Evolutionary conservation across 30 jellyfish, hydroid and myxozoan species (phyloP), one percentile per base, ranked within the genome.

Genomic region (Mastigias papua): DNA sequence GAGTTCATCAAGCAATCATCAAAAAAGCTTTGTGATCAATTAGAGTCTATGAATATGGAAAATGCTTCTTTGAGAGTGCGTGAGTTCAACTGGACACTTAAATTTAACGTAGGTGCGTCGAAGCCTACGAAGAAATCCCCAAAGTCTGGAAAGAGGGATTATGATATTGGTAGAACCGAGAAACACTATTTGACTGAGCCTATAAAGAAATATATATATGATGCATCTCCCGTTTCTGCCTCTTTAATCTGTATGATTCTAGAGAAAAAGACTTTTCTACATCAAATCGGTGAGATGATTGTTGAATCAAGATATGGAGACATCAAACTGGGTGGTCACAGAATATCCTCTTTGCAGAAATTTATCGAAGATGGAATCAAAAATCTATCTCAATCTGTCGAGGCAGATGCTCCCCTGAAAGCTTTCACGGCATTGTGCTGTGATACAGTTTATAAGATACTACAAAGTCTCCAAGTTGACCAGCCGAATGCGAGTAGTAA

Each of bases 191-290:
- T 85, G 17, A 70, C 86, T 16, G 96, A 86, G 48, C 93, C 93
- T 0, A 86, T 92, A 64, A 64, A 78, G 72, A 75, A 85, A 28
- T 92, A 92, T 76, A 50, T 92, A 29, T 48, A 58, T 21, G 96
- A 92, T 19, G 75, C 94, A 30, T 81, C 91, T 34, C 98, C 96
- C 23, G 88, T 86, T 33, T 72, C 93, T 46, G 92, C 89, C 3
- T 71, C 98, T 7, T 42, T 92, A 26, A 85, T 92, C 61, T 54
- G 76, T 33, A 68, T 87, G 73, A 84, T 89, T 28, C 33, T 87
- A 10, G 90, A 76, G 50, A 77, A 85, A 73, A 85, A 73, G 50
- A 64, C 63, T 1, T 77, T 85, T 30, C 66, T 85, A 30, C 61
- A 85, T 31, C 94, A 85, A 26, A 77, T 85, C 2, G 79, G 78